Evolutionary conservation across 2,113 vertebrate species (phyloP), one percentile per base, ranked within the genome.

Genomic region (Periophthalmus modestus): DNA sequence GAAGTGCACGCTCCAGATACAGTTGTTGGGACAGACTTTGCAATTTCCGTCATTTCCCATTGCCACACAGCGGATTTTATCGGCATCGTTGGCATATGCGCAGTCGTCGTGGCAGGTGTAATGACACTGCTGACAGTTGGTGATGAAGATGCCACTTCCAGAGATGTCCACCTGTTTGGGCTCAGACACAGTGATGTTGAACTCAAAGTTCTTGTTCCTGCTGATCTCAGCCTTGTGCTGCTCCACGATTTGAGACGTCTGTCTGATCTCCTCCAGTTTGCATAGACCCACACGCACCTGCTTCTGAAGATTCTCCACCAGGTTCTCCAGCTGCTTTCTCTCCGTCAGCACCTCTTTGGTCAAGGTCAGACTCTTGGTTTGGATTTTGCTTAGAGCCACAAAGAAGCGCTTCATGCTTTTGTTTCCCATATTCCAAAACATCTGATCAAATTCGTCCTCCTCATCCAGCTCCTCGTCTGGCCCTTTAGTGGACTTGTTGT

Each of bases 351-450:
- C 79, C 0, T 85, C 75, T 0, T 75, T 7, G 0, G 68, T 83
- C 69, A 77, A 0, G 0, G 1, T 77, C 75, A 87, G 70, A 6
- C 68, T 80, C 71, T 68, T 84, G 48, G 82, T 68, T 1, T 34
- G 0, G 0, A 72, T 71, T 12, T 9, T 0, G 28, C 62, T 18
- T 47, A 87, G 36, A 69, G 69, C 72, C 21, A 0, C 9, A 47
- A 87, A 87, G 33, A 87, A 88, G 24, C 11, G 78, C 34, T 9
- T 50, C 81, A 84, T 84, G 57, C 83, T 85, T 24, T 70, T 78
- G 33, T 28, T 33, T 0, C 76, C 81, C 77, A 84, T 82, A 36
- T 78, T 47, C 83, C 86, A 88, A 55, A 84, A 82, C 81, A 83
- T 83, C 21, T 84, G 0, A 57, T 84, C 72, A 74, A 84, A 80